Evolutionary conservation across 1,140 invertebrate species (phyloP).

Genomic region (Monomorium pharaonis): DNA sequence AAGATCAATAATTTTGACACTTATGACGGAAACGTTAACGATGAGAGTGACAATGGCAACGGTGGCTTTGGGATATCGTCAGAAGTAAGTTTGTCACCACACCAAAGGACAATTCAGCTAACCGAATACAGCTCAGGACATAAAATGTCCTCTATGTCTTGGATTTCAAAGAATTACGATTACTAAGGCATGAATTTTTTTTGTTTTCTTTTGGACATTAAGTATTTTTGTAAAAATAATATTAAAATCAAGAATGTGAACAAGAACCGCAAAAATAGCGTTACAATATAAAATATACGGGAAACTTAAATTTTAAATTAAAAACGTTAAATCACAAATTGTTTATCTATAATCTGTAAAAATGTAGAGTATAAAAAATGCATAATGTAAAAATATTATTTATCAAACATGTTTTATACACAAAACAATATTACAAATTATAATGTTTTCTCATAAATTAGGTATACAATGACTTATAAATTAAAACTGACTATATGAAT

Average conservation of each 20-base stretch:
- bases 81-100: slow-evolving; percentile 68
- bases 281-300: background rate
- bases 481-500: slow-evolving; percentile 6
- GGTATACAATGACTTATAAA: background rate
- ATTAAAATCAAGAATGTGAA: background rate
- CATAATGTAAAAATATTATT: background rate
- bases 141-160: slow-evolving; percentile 70
- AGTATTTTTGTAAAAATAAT: background rate
- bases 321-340: background rate
- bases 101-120: slow-evolving; percentile 60
- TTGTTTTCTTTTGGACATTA: background rate
- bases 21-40: slow-evolving; percentile 31
- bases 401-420: background rate
- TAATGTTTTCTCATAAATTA: slow-evolving; percentile 1
- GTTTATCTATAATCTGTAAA: background rate
- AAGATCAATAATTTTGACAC: slow-evolving; percentile 51
- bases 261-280: background rate
- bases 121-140: slow-evolving; percentile 70
- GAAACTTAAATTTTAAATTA: background rate
- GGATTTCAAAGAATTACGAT: slow-evolving; percentile 75
- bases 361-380: background rate
- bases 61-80: slow-evolving; percentile 19
- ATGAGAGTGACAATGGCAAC: slow-evolving; percentile 22
- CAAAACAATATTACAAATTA: background rate
- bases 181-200: slow-evolving; percentile 56